Percentiles rank a stretch among this genome's conserved stretches.
Evolutionary conservation across 2,797 vertebrate species (phyloP).

Genomic region (Danio jaintianensis): DNA sequence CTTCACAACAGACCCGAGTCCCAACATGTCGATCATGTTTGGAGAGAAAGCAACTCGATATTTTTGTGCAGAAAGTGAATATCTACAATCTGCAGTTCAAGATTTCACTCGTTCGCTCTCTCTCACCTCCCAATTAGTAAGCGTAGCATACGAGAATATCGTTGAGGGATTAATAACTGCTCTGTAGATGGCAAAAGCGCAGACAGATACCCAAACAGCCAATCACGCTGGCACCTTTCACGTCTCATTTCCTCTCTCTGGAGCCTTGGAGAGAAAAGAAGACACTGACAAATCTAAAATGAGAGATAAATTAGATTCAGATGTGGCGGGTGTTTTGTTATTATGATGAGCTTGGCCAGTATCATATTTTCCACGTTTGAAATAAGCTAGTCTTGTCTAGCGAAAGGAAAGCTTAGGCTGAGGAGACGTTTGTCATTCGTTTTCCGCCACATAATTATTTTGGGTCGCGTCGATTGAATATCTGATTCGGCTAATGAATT

Average conservation of each 20-base stretch:
- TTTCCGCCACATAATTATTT: conserved; percentile 75
- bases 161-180: conserved; percentile 58
- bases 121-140: conserved; percentile 34
- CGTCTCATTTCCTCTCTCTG: conserved; percentile 59
- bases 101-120: conserved; percentile 13
- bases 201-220: conserved; percentile 53
- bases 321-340: conserved; percentile 60
- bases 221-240: conserved; percentile 57
- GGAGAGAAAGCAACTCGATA: conserved; percentile 66
- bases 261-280: conserved; percentile 57
- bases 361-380: conserved; percentile 63
- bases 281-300: conserved; percentile 63
- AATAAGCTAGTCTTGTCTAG: conserved; percentile 53
- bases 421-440: conserved; percentile 75
- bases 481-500: conserved; percentile 92
- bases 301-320: conserved; percentile 66
- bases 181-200: conserved; percentile 48
- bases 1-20: conserved; percentile 52
- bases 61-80: conserved; percentile 58
- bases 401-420: conserved; percentile 54
- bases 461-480: conserved; percentile 82
- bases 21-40: conserved; percentile 76
- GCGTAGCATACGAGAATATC: conserved; percentile 27
- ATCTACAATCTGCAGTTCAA: not conserved
- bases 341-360: conserved; percentile 65